Base-by-base conservation (phyloP, 1,140 invertebrate species). In the Lepidostoma basale region DNA sequence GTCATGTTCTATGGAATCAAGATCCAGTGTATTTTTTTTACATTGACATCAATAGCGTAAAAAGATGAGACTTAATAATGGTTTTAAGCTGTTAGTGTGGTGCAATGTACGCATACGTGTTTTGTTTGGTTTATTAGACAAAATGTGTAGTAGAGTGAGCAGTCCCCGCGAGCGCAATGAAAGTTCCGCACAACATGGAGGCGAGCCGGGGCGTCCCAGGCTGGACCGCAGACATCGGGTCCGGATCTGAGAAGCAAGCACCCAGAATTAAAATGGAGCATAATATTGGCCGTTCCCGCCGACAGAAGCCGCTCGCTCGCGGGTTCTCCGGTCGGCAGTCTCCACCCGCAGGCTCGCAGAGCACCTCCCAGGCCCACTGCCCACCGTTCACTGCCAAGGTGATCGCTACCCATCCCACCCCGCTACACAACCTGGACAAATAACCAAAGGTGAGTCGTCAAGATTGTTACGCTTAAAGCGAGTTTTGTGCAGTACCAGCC, bases 221-320 rank as follows among this genome's bases (percentile, higher is more conserved):
- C 62, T 30, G n/a, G n/a, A n/a, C n/a, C 45, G 52, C 52, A 18
- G 16, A 28, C 14, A 8, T 25, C 25, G 16, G 60, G 23, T 47
- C 67, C 54, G 70, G 40, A 62, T 64, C 65, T 49, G 64, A 68
- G 67, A 72, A 72, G 70, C 67, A 40, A 68, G 30, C 42, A 59
- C 65, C 62, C 54, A 69, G 64, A 68, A 72, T 72, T 72, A 72
- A 72, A 72, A 68, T 72, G 70, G 70, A 68, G 26, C 70, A 67
- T 52, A 56, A 44, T 44, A 59, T 62, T 68, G 56, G 39, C 5
- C 54, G 23, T 25, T 44, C 49, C 44, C 56, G 49, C 23, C 59
- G 60, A 14, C 67, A 58, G 58, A 52, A 40, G 18, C 52, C 69
- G 56, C 39, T 45, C 36, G 6, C 12, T 3, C 20, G 16, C 12